Evolutionary conservation across 1,140 invertebrate genomes (phyloP).

Genomic region (Macrocentrus cingulum): DNA sequence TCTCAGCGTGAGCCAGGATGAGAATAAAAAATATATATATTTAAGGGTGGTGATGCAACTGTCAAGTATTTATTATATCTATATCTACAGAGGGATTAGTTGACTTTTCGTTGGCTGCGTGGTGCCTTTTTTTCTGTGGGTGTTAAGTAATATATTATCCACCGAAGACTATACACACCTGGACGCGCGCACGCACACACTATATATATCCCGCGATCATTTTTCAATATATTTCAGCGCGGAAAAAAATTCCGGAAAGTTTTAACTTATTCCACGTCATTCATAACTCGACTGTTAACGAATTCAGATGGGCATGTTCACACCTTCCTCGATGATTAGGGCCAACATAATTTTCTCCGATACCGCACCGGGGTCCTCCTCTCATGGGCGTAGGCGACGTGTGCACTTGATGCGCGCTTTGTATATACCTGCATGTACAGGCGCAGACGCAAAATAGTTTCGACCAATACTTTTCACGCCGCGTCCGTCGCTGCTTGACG

Average conservation of each 20-base stretch:
- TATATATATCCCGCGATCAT: background rate
- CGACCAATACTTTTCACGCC: slow-evolving; percentile 59
- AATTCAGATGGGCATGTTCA: slow-evolving; percentile 52
- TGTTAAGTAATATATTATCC: slow-evolving; percentile 38
- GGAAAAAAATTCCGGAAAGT: background rate
- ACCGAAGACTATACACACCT: slow-evolving; percentile 20
- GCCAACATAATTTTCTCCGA: slow-evolving; percentile 39
- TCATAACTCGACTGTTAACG: slow-evolving; percentile 34
- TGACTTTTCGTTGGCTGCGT: background rate
- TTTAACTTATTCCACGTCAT: background rate
- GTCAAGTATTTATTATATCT: slow-evolving; percentile 2
- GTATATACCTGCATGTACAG: too few species aligned
- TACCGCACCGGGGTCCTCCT: slow-evolving; percentile 6
- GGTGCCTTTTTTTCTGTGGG: slow-evolving; percentile 22
- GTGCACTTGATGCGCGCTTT: too few species aligned
- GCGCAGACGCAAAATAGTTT: too few species aligned
- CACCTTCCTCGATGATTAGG: slow-evolving; percentile 49
- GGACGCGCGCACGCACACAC: slow-evolving; percentile 19
- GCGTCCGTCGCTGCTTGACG: slow-evolving; percentile 59
- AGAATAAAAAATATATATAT: too few species aligned
- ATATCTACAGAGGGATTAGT: slow-evolving; percentile 11
- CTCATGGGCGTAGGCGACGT: background rate
- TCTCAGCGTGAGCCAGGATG: slow-evolving; percentile 11
- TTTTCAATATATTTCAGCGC: background rate
- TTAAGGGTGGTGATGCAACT: slow-evolving; percentile 15